phyloP scores from a whole-genome alignment of 2,888 invertebrate genomes.

The Eremobia ochroleuca region DNA sequence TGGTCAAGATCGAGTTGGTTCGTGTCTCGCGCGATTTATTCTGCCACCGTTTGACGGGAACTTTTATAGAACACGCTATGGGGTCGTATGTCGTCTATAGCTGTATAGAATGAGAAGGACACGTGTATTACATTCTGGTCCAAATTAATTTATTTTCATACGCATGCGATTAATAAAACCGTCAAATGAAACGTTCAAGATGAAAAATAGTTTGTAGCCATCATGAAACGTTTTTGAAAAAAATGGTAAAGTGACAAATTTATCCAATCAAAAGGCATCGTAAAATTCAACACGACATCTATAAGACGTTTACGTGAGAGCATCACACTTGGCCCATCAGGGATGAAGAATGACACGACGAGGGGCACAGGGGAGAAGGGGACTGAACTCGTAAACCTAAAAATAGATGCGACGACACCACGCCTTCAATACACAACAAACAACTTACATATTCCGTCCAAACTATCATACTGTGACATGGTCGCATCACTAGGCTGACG shows the following conservation, averaged over 20 bases:
- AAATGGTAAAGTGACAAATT: conserved; percentile 50
- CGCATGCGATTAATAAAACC: conserved; percentile 33
- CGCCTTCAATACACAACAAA: conserved; percentile 73
- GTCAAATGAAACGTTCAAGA: conserved; percentile 32
- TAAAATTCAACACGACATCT: conserved; percentile 59
- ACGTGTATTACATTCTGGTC: conserved; percentile 32
- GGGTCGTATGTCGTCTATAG: conserved; percentile 53
- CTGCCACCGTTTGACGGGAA: conserved; percentile 58
- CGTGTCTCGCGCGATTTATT: conserved; percentile 66
- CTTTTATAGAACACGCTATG: conserved; percentile 69
- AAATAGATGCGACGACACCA: conserved; percentile 85
- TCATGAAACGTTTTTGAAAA: conserved; percentile 31
- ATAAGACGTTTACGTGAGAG: conserved; percentile 67
- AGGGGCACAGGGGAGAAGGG: conserved; percentile 77
- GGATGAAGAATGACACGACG: conserved; percentile 68
- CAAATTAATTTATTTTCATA: conserved; percentile 40
- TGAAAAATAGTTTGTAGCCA: conserved; percentile 29
- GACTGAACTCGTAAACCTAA: conserved; percentile 88
- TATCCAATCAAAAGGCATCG: conserved; percentile 56
- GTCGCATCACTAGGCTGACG: conserved; percentile 61
- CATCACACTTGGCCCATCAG: conserved; percentile 68
- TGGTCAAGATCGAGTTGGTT: conserved; percentile 71
- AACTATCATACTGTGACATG: conserved; percentile 61
- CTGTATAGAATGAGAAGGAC: conserved; percentile 31
- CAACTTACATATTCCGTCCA: conserved; percentile 59